Evolutionary conservation across 1,140 invertebrate species (phyloP), one percentile per base, ranked within the genome.

Genomic region (Dendroctonus valens): DNA sequence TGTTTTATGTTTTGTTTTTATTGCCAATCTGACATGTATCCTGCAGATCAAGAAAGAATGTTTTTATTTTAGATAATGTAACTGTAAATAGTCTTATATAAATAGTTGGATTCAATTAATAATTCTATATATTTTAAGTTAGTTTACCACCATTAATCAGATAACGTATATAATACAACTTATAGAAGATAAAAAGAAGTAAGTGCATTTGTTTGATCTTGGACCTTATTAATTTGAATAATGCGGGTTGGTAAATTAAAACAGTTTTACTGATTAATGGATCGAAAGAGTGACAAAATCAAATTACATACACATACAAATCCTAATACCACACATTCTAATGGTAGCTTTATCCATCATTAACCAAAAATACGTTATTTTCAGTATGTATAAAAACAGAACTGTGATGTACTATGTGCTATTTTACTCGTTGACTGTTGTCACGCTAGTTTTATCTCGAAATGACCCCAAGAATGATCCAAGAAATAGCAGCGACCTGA

Each of bases 401-500:
- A 41, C 54, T 71, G 68, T 69, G 59, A 69, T 69, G 68, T 67
- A 69, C 57, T 71, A 62, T 50, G 66, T 64, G 41, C 66, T 68
- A 62, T 59, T 68, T 60, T 59, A 64, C 44, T 49, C 68, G 46
- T 26, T 70, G 46, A 46, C 59, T 51, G 38, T 58, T 52, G 46
- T 70, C 14, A 38, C 62, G 52, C 41, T 60, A 40, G 67, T 68
- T 14, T 26, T 54, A 41, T 67, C 66, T 54, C 51, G 76, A 65
- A 75, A 74, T 75, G 76, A 76, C 61, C 72, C 69, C 5, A 76
- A 76, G 70, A 77, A 75, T 68, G 77, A 77, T 69, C 71, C 75
- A 7, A 59, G 74, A 52, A 77, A 72, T 58, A 81, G 79, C 70
- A 84, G 84, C 49, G 89, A 91, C 77, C 84, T 94, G 44, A 91